These are phyloP conservation scores for Corydoras sp. DNA, from an alignment of 2,113 vertebrate genomes.

Conservation along the genomic window DNA sequence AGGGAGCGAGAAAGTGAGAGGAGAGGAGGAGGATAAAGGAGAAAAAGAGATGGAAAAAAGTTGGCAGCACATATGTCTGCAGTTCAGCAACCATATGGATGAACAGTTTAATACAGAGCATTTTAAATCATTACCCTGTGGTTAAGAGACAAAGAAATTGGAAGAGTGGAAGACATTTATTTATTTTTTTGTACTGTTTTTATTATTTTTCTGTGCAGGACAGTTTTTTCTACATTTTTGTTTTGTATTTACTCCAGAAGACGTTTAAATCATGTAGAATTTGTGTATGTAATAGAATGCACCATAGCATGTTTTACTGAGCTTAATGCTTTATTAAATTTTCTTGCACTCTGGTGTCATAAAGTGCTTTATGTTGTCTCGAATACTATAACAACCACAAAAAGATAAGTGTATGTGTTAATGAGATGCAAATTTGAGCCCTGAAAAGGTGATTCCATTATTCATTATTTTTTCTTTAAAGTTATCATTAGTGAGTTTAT, in stretches of 20 bases:
- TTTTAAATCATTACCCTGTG: conserved; percentile 44
- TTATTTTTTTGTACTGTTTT: conserved; percentile 6
- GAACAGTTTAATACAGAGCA: conserved; percentile 48
- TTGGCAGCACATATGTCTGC: conserved; percentile 50
- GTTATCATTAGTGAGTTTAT: too few relatives aligned
- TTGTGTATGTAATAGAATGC: too few relatives aligned
- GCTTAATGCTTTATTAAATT: too few relatives aligned
- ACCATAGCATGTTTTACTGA: too few relatives aligned
- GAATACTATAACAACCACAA: too few relatives aligned
- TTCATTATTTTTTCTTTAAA: too few relatives aligned
- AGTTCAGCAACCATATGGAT: conserved; percentile 50
- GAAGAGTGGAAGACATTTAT: conserved; percentile 1
- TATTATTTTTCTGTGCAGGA: conserved; percentile 11
- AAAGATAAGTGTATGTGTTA: too few relatives aligned
- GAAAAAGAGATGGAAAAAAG: conserved; percentile 39
- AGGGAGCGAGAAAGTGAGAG: conserved; percentile 51
- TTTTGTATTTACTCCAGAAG: not conserved
- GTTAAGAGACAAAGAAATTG: conserved; percentile 34
- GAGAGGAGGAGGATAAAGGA: conserved; percentile 51
- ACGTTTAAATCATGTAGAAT: too few relatives aligned
- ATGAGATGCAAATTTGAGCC: too few relatives aligned
- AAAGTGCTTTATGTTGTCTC: too few relatives aligned
- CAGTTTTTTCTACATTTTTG: not conserved
- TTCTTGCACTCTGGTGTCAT: too few relatives aligned
- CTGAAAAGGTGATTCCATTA: too few relatives aligned